Evolutionary conservation across 2,113 vertebrate genomes (phyloP), one percentile per base, ranked within the genome.

Genomic region (Saimiri boliviensis): DNA sequence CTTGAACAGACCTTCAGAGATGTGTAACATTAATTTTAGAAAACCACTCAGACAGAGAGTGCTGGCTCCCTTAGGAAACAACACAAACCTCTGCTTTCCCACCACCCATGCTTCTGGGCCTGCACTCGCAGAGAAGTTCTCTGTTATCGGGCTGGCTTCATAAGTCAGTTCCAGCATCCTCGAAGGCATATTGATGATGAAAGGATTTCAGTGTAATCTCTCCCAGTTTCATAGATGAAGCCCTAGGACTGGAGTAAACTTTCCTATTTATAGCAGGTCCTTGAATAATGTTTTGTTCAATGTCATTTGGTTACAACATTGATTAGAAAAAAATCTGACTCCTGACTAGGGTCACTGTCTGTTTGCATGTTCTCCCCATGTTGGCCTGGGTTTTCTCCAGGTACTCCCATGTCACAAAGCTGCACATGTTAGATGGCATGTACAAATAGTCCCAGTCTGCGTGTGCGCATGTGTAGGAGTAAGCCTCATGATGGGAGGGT

Each of bases 11-110:
- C 30, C n/a, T 70, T 89, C 13, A 47, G 68, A 92, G 32, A 86
- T 42, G 12, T 8, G 1, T 21, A 92, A 84, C 32, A 73, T 56
- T 74, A 89, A 80, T 85, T 97, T 89, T 86, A 93, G 94, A 95
- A 84, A 90, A 89, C 42, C 32, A 83, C n/a, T 79, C 45, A 91
- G 77, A 84, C 32, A 66, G 32, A 88, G 21, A 90, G 7, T 49
- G 4, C 84, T 49, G 40, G 16, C 30, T 76, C 60, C 79, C 58
- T 88, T 71, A 70, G 79, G 35, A 93, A 73, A 54, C 13, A 81
- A 68, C 11, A 19, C 6, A 23, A 84, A 74, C 25, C 60, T 85
- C 79, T 49, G 35, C 21, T 37, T 89, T 32, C 85, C 10, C 12
- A 32, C 30, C 14, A 49, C 42, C 32, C 6, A 13, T 3, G n/a